A percentile compares a stretch with the other conserved stretches of the same genome.
Conservation (phyloP, 2,888 invertebrate species). For the Willowsia nigromaculata region DNA sequence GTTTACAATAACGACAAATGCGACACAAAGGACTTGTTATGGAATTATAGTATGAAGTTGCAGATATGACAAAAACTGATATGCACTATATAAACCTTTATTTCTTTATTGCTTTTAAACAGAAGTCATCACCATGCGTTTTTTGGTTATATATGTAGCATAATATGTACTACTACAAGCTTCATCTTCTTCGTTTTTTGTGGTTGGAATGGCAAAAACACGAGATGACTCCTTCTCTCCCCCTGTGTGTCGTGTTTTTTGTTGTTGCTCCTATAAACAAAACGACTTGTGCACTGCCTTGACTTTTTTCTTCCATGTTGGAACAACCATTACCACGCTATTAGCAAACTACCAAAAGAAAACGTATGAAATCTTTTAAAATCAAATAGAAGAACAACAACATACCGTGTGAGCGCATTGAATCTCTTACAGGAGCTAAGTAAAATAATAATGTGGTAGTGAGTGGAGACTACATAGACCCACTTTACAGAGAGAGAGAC, state of each 20-base stretch:
- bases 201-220: conserved; percentile 42
- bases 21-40: conserved; percentile 38
- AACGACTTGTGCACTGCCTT: conserved; percentile 30
- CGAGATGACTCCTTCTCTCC: conserved; percentile 10
- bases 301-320: conserved; percentile 29
- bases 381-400: conserved; percentile 12
- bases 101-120: conserved; percentile 13
- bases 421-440: neutral
- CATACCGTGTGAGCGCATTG: neutral
- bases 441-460: neutral
- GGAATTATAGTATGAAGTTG: conserved; percentile 31
- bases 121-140: conserved; percentile 24
- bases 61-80: neutral
- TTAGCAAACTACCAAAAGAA: conserved; percentile 30
- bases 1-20: conserved; percentile 49
- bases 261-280: neutral
- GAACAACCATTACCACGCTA: conserved; percentile 41
- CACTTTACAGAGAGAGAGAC: conserved; percentile 10
- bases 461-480: neutral
- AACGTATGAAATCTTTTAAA: conserved; percentile 26
- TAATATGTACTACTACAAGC: too few relatives aligned
- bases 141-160: too few relatives aligned
- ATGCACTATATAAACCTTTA: neutral
- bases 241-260: conserved; percentile 6
- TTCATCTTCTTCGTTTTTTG: conserved; percentile 12